These are phyloP conservation scores for Actenoides hombroni DNA, from an alignment of 2,113 vertebrate genomes.

Conservation along the genomic window DNA sequence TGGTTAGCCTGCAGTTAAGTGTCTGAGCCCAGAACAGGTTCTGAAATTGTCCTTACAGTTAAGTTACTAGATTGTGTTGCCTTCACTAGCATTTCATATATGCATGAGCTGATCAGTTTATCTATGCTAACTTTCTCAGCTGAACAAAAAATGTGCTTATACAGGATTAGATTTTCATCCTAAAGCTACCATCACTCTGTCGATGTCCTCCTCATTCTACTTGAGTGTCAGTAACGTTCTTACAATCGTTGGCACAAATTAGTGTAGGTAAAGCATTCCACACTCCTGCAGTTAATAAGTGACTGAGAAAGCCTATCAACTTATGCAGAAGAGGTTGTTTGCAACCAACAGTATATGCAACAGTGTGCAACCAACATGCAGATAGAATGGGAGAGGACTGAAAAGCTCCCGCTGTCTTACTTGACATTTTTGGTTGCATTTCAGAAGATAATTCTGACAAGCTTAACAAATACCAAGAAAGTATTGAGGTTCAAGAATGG, in stretches of 20 bases:
- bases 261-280: conserved; percentile 32
- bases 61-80: accelerated
- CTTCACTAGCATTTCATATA: neutral
- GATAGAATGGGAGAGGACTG: neutral
- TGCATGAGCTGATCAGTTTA: neutral
- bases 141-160: neutral
- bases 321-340: conserved; percentile 52
- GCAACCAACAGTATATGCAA: neutral
- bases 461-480: neutral
- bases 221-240: neutral
- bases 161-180: neutral
- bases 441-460: neutral
- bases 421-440: neutral
- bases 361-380: neutral
- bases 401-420: neutral
- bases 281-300: conserved; percentile 61
- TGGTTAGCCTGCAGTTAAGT: neutral
- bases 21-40: neutral
- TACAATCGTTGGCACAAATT: neutral
- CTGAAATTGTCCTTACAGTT: neutral
- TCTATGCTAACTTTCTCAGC: neutral
- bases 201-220: neutral
- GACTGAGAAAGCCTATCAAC: conserved; percentile 42
- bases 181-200: neutral
- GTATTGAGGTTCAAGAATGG: neutral